Percentiles rank a stretch among this genome's conserved stretches.
These are phyloP conservation scores for Lasius fuliginosus DNA, from an alignment of 2,888 invertebrate genomes.

Conservation along the genomic window DNA sequence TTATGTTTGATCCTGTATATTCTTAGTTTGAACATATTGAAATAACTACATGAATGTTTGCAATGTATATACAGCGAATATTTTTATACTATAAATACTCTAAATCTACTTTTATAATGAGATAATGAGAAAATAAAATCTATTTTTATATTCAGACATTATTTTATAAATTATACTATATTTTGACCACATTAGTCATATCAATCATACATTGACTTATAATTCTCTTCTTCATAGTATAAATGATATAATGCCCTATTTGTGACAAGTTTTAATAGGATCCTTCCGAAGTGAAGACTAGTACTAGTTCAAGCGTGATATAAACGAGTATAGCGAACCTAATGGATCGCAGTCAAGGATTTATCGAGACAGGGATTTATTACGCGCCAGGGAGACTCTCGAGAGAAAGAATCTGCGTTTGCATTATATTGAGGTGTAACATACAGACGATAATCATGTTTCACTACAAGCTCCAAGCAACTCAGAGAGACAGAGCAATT, in stretches of 20 bases:
- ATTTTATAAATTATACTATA: not conserved
- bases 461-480: slow-evolving; percentile 21
- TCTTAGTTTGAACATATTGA: slow-evolving; percentile 12
- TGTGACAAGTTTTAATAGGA: slow-evolving; percentile 58
- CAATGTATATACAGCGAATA: not conserved
- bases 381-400: slow-evolving; percentile 25
- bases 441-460: slow-evolving; percentile 43
- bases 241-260: slow-evolving; percentile 15
- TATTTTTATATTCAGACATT: not conserved
- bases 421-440: slow-evolving; percentile 48
- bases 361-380: slow-evolving; percentile 62
- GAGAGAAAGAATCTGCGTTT: slow-evolving; percentile 39
- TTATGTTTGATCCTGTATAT: not conserved
- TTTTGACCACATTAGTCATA: not conserved
- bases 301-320: slow-evolving; percentile 37
- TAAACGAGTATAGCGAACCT: slow-evolving; percentile 43
- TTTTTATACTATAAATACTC: not conserved
- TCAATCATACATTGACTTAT: not conserved
- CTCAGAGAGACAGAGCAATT: slow-evolving; percentile 39
- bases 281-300: slow-evolving; percentile 42
- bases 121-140: not conserved
- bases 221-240: not conserved
- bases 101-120: not conserved
- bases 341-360: slow-evolving; percentile 51
- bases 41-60: not conserved